Conservation (phyloP, 2,797 vertebrate species). For the Petrocephalus sullivani region DNA sequence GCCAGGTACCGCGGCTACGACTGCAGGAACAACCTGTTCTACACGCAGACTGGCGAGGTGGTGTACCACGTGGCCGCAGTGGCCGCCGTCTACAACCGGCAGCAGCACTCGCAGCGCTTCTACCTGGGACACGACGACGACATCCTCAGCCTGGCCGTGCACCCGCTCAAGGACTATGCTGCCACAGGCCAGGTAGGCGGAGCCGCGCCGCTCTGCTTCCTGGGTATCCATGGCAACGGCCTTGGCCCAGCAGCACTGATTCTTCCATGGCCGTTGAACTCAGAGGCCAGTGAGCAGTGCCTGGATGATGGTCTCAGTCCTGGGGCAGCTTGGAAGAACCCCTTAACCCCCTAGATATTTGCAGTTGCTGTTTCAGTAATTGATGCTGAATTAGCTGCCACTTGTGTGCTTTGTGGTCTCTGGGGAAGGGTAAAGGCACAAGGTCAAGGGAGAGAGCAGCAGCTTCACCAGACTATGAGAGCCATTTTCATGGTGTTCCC, state of each 20-base stretch:
- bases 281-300: not conserved
- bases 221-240: not conserved
- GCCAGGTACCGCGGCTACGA: slow-evolving; percentile 88
- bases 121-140: slow-evolving; percentile 92
- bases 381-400: not conserved
- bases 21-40: slow-evolving; percentile 92
- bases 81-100: slow-evolving; percentile 78
- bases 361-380: not conserved
- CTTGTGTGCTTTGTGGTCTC: no score
- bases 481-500: not conserved
- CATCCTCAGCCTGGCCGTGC: slow-evolving; percentile 82
- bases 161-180: slow-evolving; percentile 85
- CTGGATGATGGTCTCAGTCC: not conserved
- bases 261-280: not conserved
- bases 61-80: slow-evolving; percentile 88
- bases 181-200: slow-evolving; percentile 80
- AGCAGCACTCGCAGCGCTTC: slow-evolving; percentile 81
- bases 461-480: not conserved
- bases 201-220: not conserved
- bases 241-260: not conserved
- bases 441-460: not conserved
- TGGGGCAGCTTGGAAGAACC: not conserved
- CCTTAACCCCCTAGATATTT: not conserved
- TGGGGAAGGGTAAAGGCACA: not conserved
- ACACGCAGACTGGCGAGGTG: slow-evolving; percentile 85